Percentiles rank a stretch among this genome's conserved stretches.
These are phyloP conservation scores for Plecotus auritus DNA, from an alignment of 2,113 vertebrate genomes.

Conservation along the genomic window DNA sequence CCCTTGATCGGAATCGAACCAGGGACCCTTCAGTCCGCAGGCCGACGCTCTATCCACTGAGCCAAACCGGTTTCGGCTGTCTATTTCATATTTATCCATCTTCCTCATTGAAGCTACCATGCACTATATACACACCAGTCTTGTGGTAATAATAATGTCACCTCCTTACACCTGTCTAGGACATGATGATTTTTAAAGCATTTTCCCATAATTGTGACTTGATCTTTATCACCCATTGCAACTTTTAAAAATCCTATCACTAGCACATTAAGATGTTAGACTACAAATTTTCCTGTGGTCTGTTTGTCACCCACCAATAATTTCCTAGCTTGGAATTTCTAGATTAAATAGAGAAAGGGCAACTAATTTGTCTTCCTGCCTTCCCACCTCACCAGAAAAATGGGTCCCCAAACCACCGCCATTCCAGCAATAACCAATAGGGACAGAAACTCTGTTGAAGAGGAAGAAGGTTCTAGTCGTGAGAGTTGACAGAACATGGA, in stretches of 20 bases:
- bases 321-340: conserved; percentile 1
- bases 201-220: background rate
- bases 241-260: background rate
- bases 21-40: too few species aligned
- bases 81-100: background rate
- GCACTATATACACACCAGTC: background rate
- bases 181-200: background rate
- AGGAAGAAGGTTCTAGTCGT: background rate
- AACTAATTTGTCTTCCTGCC: background rate
- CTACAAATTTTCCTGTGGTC: background rate
- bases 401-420: background rate
- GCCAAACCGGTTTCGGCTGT: too few species aligned
- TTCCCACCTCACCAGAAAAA: background rate
- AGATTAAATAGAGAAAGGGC: background rate
- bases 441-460: background rate
- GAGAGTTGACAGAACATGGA: background rate
- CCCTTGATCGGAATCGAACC: too few species aligned
- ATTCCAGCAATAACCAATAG: background rate
- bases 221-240: background rate
- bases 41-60: too few species aligned
- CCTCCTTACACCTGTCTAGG: background rate
- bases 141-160: background rate
- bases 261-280: background rate
- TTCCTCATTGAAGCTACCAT: background rate
- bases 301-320: background rate